Evolutionary conservation across 92 coral and sea anemone species (phyloP), one percentile per base, ranked within the genome.

Genomic region (Porites cylindrica): DNA sequence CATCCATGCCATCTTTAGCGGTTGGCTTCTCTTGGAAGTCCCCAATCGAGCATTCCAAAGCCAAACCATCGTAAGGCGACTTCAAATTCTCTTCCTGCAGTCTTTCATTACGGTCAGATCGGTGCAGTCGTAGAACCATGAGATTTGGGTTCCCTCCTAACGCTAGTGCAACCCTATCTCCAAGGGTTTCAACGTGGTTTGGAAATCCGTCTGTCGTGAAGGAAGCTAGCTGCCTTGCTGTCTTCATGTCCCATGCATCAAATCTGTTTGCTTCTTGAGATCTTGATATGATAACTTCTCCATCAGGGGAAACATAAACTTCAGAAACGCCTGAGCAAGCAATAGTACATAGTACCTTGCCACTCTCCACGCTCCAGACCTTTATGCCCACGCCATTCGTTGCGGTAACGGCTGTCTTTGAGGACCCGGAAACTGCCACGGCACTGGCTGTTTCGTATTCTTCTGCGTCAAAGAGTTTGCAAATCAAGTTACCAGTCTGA

Each of bases 201-300:
- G 96, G 86, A 66, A 29, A 64, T 29, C 96, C 94, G 68, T 95
- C 98, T 50, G 95, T 63, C 20, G 91, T 93, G 81, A 95, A 81
- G 18, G 95, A 66, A 1, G 93, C 90, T 11, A 95, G 69, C 23
- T 85, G 79, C 59, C 68, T 82, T 2, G 91, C 90, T 1, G 90
- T 88, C 86, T 29, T 82, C 29, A 90, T 89, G 38, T 93, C 91
- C 90, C 91, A 91, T 1, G 92, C 89, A 80, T 82, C 70, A 70
- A 95, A 82, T 58, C 75, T 83, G 53, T 86, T 84, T 53, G 78
- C 91, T 23, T 79, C 79, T 59, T 80, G 72, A 38, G 88, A 92
- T 60, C 89, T 76, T 23, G 92, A 81, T 54, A 95, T 82, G 17
- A 93, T 89, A 20, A 88, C 47, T 26, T 90, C 87, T 18, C 96